Evolutionary conservation across 2,888 invertebrate genomes (phyloP).

Genomic region (Caenorhabditis japonica): DNA sequence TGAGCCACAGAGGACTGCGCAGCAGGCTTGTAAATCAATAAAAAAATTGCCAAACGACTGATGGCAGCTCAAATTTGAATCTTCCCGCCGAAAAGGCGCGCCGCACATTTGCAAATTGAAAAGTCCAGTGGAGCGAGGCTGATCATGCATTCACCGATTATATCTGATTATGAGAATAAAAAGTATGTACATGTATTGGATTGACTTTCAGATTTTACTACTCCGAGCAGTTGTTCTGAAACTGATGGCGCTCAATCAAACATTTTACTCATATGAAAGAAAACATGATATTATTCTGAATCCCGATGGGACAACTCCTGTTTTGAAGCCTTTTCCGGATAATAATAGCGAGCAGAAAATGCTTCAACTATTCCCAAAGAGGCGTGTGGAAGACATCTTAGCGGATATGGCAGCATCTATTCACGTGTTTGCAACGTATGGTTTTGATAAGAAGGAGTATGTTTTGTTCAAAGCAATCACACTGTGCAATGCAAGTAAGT

Average conservation of each 20-base stretch:
- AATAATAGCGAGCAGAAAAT: background rate
- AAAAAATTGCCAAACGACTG: no score
- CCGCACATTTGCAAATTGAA: no score
- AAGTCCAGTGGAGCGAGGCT: no score
- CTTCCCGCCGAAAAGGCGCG: no score
- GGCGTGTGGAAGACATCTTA: slow-evolving; percentile 10
- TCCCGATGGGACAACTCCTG: slow-evolving; percentile 60
- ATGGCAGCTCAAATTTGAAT: no score
- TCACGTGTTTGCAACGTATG: slow-evolving; percentile 19
- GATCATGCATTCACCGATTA: no score
- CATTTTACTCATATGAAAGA: slow-evolving; percentile 57
- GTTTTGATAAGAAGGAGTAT: slow-evolving; percentile 59
- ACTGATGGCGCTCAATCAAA: slow-evolving; percentile 52
- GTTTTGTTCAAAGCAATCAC: slow-evolving; percentile 62
- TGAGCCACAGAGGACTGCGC: no score
- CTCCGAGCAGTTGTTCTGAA: slow-evolving; percentile 41
- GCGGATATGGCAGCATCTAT: slow-evolving; percentile 20
- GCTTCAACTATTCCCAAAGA: background rate
- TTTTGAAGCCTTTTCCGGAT: background rate
- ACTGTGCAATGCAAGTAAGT: slow-evolving; percentile 63
- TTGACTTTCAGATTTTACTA: slow-evolving; percentile 36
- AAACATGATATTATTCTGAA: slow-evolving; percentile 52
- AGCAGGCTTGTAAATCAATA: no score
- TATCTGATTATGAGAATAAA: no score
- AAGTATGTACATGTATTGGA: no score